Percentiles rank a stretch among this genome's conserved stretches.
Evolutionary conservation across 1,140 invertebrate species (phyloP).

Genomic region (Drosophila punjabiensis): DNA sequence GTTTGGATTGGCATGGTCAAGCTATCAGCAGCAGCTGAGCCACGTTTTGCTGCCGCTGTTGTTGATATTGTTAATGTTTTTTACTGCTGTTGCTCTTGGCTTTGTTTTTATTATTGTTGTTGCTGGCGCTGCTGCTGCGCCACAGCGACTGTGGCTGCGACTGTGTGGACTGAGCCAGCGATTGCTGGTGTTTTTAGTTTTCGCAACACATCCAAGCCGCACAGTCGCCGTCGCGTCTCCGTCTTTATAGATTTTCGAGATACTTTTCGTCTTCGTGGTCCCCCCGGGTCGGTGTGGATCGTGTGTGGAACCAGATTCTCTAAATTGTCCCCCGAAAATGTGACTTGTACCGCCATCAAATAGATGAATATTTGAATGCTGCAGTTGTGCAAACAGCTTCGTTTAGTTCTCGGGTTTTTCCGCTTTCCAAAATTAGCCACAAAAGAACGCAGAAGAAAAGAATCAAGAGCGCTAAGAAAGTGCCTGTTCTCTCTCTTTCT

Average conservation of each 20-base stretch:
- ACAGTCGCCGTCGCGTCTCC: conserved; percentile 56
- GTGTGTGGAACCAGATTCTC: conserved; percentile 19
- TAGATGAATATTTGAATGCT: conserved; percentile 42
- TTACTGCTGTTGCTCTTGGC: conserved; percentile 3
- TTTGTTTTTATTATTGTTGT: conserved; percentile 10
- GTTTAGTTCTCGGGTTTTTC: conserved; percentile 22
- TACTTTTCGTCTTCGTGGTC: conserved; percentile 6
- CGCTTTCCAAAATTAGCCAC: conserved; percentile 67
- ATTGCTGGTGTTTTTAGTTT: conserved; percentile 73
- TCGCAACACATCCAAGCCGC: conserved; percentile 75
- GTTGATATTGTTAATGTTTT: conserved; percentile 42
- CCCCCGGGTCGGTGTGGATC: conserved; percentile 17
- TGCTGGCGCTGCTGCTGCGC: conserved; percentile 19
- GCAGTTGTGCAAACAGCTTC: conserved; percentile 32
- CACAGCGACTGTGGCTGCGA: conserved; percentile 29
- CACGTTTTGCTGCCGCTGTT: conserved; percentile 41
- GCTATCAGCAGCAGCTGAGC: conserved; percentile 45
- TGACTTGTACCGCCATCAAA: conserved; percentile 37
- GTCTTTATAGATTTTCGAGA: background rate
- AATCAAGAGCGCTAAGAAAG: conserved; percentile 29
- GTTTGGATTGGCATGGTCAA: background rate
- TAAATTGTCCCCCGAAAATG: conserved; percentile 39
- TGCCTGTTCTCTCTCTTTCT: conserved; percentile 3
- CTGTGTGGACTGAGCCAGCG: conserved; percentile 46
- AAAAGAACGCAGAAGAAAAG: conserved; percentile 34